phyloP scores from a whole-genome alignment of 1,140 invertebrate genomes.

The Odontomachus brunneus region DNA sequence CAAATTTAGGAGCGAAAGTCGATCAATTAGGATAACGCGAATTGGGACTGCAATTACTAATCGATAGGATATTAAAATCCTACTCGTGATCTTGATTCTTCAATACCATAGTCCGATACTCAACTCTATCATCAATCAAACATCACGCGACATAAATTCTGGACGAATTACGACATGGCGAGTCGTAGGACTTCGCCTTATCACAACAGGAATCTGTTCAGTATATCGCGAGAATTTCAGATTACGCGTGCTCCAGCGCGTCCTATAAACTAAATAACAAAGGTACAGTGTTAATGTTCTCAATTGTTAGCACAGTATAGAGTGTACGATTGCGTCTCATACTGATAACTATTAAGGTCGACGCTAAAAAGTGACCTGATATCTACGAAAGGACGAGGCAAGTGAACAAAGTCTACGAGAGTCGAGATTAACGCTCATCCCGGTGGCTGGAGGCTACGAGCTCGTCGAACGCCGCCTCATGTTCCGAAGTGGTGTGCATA shows the following conservation, averaged over 20 bases:
- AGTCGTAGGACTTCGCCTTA: neutral
- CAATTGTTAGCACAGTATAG: neutral
- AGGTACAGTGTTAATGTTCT: conserved; percentile 17
- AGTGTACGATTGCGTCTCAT: neutral
- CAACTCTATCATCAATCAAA: too few species aligned
- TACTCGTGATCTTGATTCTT: too few species aligned
- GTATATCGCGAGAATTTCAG: neutral
- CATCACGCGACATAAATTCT: too few species aligned
- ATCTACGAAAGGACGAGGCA: conserved; percentile 8
- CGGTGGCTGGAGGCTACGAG: conserved; percentile 59
- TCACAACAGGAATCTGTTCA: neutral
- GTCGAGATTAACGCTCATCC: conserved; percentile 27
- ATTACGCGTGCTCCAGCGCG: neutral
- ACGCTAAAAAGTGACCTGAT: neutral
- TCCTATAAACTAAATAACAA: conserved; percentile 28
- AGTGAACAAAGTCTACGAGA: neutral
- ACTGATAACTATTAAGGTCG: neutral
- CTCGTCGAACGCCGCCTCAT: conserved; percentile 89
- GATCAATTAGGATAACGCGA: too few species aligned
- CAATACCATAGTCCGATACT: too few species aligned
- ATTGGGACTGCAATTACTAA: too few species aligned
- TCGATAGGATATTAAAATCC: too few species aligned
- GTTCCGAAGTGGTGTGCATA: conserved; percentile 89
- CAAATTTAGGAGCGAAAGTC: too few species aligned
- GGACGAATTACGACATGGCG: too few species aligned